Evolutionary conservation across 2,113 vertebrate species (phyloP).

Genomic region (Monopterus albus): DNA sequence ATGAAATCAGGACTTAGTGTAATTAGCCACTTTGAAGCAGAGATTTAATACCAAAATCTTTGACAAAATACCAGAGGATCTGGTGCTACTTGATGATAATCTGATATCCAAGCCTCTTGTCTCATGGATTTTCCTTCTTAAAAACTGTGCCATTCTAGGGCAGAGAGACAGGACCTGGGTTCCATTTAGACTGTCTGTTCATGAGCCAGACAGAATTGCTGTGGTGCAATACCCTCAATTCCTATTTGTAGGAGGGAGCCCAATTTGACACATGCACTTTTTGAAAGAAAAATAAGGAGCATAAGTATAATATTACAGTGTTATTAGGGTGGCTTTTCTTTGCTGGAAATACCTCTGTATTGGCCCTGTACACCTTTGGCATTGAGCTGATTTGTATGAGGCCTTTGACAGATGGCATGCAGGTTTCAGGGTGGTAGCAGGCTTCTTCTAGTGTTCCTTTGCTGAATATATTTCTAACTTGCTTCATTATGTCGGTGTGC

Average conservation of each 20-base stretch:
- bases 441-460: not conserved
- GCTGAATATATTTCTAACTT: not conserved
- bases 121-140: constrained; percentile 75
- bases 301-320: constrained; percentile 77
- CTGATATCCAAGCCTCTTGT: constrained; percentile 78
- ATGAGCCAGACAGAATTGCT: constrained; percentile 72
- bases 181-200: constrained; percentile 78
- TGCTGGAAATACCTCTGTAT: constrained; percentile 53
- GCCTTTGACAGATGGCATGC: constrained; percentile 52
- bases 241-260: constrained; percentile 63
- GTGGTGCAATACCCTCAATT: constrained; percentile 61
- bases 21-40: constrained; percentile 85
- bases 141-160: constrained; percentile 66
- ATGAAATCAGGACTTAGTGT: constrained; percentile 86
- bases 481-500: too few species aligned
- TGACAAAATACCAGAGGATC: constrained; percentile 80
- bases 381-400: constrained; percentile 61
- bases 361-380: constrained; percentile 51
- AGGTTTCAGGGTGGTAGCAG: constrained; percentile 32
- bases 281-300: constrained; percentile 72
- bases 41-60: constrained; percentile 85
- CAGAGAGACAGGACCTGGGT: constrained; percentile 64
- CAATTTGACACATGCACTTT: constrained; percentile 74
- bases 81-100: constrained; percentile 84
- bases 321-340: constrained; percentile 69